phyloP scores from a whole-genome alignment of 1,140 invertebrate species.

The Bemisia tabaci region DNA sequence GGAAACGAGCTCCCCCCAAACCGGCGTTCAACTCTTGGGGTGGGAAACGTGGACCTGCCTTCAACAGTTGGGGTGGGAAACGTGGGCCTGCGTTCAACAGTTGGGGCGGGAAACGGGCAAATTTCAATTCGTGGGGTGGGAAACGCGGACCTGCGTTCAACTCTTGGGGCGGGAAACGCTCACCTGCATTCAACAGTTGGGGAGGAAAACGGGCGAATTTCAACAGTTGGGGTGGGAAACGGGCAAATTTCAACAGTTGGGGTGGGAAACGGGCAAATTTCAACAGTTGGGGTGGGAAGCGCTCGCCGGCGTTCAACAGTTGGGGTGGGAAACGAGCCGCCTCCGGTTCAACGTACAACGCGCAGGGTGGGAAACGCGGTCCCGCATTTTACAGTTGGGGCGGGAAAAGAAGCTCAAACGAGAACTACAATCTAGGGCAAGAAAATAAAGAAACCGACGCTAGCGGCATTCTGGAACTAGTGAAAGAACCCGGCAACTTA shows the following conservation, averaged over 20 bases:
- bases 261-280: constrained; percentile 21
- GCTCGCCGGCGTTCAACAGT: constrained; percentile 17
- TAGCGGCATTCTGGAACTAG: too few species aligned
- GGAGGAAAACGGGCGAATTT: constrained; percentile 18
- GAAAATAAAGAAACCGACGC: constrained; percentile 16
- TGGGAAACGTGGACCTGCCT: constrained; percentile 11
- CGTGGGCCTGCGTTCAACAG: constrained; percentile 21
- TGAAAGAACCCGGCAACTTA: too few species aligned
- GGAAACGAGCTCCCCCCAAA: background rate
- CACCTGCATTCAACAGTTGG: constrained; percentile 21
- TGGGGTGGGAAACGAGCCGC: constrained; percentile 21
- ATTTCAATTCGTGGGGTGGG: constrained; percentile 15
- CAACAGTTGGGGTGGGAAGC: constrained; percentile 19
- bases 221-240: constrained; percentile 20
- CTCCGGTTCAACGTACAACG: constrained; percentile 8
- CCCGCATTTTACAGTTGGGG: constrained; percentile 24
- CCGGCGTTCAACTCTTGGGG: background rate
- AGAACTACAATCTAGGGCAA: constrained; percentile 16
- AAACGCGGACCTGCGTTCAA: constrained; percentile 19
- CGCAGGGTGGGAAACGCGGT: constrained; percentile 16
- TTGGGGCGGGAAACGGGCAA: constrained; percentile 26
- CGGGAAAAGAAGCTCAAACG: constrained; percentile 21
- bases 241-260: constrained; percentile 22
- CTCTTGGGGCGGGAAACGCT: constrained; percentile 20
- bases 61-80: constrained; percentile 16